Conservation (phyloP, 2,113 vertebrate species). For the Siniperca chuatsi region DNA sequence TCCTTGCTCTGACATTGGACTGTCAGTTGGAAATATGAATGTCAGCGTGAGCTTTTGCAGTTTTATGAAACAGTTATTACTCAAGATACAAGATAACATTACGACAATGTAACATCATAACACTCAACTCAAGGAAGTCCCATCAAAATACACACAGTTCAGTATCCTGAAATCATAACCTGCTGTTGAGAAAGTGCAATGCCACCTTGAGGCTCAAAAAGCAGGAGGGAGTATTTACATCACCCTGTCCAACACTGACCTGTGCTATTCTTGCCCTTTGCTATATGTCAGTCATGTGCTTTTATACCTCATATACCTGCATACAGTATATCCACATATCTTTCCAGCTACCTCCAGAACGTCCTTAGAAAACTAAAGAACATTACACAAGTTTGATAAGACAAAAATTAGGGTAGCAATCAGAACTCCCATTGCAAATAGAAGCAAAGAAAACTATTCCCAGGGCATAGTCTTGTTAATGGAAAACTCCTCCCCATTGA, state of each 20-base stretch:
- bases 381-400: background rate
- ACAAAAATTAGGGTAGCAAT: constrained; percentile 39
- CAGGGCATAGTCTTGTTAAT: constrained; percentile 56
- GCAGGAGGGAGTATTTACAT: background rate
- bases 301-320: background rate
- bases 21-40: constrained; percentile 26
- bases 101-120: background rate
- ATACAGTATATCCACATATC: background rate
- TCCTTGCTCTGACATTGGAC: constrained; percentile 64
- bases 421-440: constrained; percentile 15
- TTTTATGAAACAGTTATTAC: constrained; percentile 32
- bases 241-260: background rate
- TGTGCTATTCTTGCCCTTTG: background rate
- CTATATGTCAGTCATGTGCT: background rate
- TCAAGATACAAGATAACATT: constrained; percentile 17
- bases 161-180: constrained; percentile 10
- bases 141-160: background rate
- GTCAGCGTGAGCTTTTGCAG: constrained; percentile 18
- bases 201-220: constrained; percentile 27
- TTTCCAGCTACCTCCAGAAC: background rate
- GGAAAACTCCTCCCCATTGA: constrained; percentile 46
- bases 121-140: constrained; percentile 2
- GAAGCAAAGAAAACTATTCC: constrained; percentile 52
- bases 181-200: constrained; percentile 16
- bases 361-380: constrained; percentile 1